Evolutionary conservation across 1,140 invertebrate species (phyloP), one percentile per base, ranked within the genome.

Genomic region (Thalassaphorura encarpata): DNA sequence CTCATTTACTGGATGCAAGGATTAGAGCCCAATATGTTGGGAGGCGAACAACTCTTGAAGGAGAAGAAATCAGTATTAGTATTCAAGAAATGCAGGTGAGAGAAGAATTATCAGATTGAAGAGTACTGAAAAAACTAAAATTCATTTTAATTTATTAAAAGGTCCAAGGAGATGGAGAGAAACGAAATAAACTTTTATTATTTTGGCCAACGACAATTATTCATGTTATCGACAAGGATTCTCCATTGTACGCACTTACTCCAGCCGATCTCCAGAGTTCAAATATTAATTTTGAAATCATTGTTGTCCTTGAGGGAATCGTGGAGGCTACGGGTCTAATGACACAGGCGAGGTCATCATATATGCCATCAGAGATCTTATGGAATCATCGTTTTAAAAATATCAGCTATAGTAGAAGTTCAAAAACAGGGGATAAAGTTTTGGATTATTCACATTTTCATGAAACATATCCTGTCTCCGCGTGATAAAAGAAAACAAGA

Each of bases 401-500:
- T n/a, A n/a, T n/a, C n/a, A n/a, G n/a, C n/a, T n/a, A n/a, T n/a
- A n/a, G n/a, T n/a, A n/a, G n/a, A n/a, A n/a, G n/a, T n/a, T n/a
- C n/a, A n/a, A 88, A 89, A 69, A 87, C 91, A 63, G 89, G 89
- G 6, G 86, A 91, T 68, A 92, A 92, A 70, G 81, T 87, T 70
- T 85, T 94, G 24, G 88, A 94, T 71, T 93, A 91, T 71, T 87
- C 83, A 15, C 76, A 87, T 36, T 94, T 95, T 69, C 89, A 95
- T 70, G 87, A 88, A 70, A 91, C 88, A 1, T 84, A 85, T 66
- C 84, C 88, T 69, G 86, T 93, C 29, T 85, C 89, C 64, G 86
- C 84, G 1, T 83, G n/a, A n/a, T n/a, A n/a, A n/a, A n/a, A n/a
- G n/a, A n/a, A n/a, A n/a, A n/a, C n/a, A n/a, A n/a, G n/a, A n/a